Percentiles rank a stretch among this genome's conserved stretches.
Evolutionary conservation across 2,113 vertebrate genomes (phyloP).

Genomic region (Donacobius atricapilla): DNA sequence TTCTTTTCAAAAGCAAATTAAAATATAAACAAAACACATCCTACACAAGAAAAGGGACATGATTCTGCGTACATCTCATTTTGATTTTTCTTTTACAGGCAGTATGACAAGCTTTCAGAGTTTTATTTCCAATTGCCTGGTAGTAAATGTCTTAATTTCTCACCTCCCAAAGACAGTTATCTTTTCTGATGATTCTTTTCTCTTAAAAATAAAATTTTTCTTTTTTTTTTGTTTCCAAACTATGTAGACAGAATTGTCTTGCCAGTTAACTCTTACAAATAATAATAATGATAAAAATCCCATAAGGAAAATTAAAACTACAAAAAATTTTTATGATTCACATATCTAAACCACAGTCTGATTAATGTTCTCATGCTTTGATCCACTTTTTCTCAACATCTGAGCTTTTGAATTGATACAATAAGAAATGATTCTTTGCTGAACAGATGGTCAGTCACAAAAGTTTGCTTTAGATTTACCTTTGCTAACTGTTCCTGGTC

Average conservation of each 20-base stretch:
- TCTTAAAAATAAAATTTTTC: not conserved
- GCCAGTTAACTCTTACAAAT: not conserved
- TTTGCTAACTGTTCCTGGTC: not conserved
- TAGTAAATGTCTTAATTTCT: not conserved
- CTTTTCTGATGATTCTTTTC: not conserved
- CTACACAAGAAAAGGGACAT: not conserved
- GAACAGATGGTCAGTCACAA: not conserved
- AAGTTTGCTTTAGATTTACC: not conserved
- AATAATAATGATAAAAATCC: not conserved
- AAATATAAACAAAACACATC: not conserved
- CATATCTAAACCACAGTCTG: not conserved
- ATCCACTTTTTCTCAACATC: not conserved
- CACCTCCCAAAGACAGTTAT: not conserved
- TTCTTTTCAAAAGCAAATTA: not conserved
- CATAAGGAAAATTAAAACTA: not conserved
- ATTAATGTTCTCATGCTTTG: not conserved
- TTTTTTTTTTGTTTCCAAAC: not conserved
- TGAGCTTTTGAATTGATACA: not conserved
- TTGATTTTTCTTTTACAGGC: not conserved
- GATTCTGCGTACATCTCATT: not conserved
- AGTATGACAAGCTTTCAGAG: not conserved
- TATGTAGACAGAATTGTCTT: not conserved
- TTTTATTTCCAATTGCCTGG: not conserved
- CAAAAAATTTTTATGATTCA: not conserved
- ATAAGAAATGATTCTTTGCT: not conserved